These are phyloP conservation scores for Leistus spinibarbis DNA, from an alignment of 2,888 invertebrate genomes.

Conservation along the genomic window DNA sequence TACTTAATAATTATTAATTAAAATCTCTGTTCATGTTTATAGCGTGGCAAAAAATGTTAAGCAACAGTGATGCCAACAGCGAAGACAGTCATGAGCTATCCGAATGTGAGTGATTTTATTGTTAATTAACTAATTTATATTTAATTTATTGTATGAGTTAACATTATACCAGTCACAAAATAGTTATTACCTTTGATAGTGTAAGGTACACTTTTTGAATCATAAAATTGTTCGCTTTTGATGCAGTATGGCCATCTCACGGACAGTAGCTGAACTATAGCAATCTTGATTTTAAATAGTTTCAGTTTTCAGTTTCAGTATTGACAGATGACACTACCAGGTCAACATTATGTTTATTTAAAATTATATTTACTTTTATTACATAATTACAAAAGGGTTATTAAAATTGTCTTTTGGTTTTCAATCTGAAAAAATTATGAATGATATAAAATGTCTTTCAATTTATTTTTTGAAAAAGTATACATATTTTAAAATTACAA, in stretches of 20 bases:
- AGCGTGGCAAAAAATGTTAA: constrained; percentile 36
- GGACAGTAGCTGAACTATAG: not conserved
- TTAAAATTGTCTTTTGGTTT: no score
- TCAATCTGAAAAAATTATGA: no score
- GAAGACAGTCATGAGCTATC: constrained; percentile 25
- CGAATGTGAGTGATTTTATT: constrained; percentile 28
- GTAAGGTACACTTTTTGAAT: no score
- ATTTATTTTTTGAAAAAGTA: no score
- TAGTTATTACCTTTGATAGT: no score
- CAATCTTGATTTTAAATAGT: not conserved
- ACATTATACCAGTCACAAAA: no score
- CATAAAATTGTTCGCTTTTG: no score
- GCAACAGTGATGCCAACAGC: constrained; percentile 30
- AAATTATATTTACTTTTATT: no score
- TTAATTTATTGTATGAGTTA: no score
- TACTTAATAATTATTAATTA: not conserved
- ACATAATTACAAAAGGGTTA: no score
- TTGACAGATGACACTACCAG: not conserved
- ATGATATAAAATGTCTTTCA: no score
- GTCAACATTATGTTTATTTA: not conserved
- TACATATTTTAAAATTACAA: no score
- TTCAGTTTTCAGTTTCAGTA: not conserved
- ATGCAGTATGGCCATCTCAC: not conserved
- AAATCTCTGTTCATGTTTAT: not conserved
- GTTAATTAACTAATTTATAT: not conserved